A percentile compares a stretch with the other conserved stretches of the same genome.
These are phyloP conservation scores for Dendrolimus punctatus DNA, from an alignment of 1,140 invertebrate genomes.

Conservation along the genomic window DNA sequence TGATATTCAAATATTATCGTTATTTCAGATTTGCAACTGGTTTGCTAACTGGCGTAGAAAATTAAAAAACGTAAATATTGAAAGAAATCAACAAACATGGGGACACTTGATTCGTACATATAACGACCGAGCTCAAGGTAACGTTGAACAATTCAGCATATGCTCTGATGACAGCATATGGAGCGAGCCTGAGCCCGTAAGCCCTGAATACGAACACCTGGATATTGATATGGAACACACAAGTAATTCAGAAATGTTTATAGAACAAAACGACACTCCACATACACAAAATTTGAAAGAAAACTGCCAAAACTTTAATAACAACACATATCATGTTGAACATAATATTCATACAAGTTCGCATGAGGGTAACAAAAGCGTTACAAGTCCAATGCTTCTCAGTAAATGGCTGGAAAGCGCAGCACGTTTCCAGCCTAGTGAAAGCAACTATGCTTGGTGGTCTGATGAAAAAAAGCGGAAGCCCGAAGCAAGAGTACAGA, in stretches of 20 bases:
- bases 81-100: constrained; percentile 78
- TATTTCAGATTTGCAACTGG: constrained; percentile 80
- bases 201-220: constrained; percentile 21
- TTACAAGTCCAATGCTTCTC: constrained; percentile 70
- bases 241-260: constrained; percentile 22
- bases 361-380: constrained; percentile 33
- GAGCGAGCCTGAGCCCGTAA: constrained; percentile 73
- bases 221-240: too few relatives aligned
- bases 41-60: constrained; percentile 84
- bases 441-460: constrained; percentile 79
- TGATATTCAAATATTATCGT: neutral
- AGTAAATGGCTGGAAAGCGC: constrained; percentile 81
- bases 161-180: constrained; percentile 83
- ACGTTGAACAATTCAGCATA: constrained; percentile 83
- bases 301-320: constrained; percentile 47
- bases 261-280: constrained; percentile 31
- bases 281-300: constrained; percentile 53
- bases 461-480: constrained; percentile 50
- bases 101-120: constrained; percentile 81
- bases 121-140: constrained; percentile 79
- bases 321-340: constrained; percentile 46
- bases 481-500: constrained; percentile 30
- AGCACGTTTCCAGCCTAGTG: constrained; percentile 76
- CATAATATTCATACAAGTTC: constrained; percentile 22
- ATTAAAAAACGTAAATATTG: constrained; percentile 78